Evolutionary conservation across 2,797 vertebrate species (phyloP).

Genomic region (Parambassis ranga): DNA sequence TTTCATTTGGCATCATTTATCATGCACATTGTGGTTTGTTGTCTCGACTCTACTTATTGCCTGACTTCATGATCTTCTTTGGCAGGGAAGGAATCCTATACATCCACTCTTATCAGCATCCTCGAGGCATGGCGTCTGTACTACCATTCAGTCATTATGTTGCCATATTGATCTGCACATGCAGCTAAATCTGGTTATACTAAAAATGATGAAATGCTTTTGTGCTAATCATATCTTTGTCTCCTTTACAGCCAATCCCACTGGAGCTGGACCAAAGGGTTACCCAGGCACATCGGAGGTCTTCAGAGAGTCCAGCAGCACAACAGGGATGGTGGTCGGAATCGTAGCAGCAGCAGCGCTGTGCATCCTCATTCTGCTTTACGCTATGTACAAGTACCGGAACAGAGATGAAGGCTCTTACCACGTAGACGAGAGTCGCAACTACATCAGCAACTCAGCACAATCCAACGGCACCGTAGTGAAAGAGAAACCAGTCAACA

Average conservation of each 20-base stretch:
- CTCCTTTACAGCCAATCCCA: constrained; percentile 88
- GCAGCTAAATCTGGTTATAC: constrained; percentile 1
- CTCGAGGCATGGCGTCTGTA: constrained; percentile 3
- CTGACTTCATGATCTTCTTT: constrained; percentile 1
- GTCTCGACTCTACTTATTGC: background rate
- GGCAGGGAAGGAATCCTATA: too few species aligned
- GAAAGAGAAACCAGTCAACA: constrained; percentile 94
- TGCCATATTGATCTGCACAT: constrained; percentile 29
- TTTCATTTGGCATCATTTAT: constrained; percentile 4
- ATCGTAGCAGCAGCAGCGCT: constrained; percentile 95
- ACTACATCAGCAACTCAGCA: constrained; percentile 99
- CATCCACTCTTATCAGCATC: constrained; percentile 3
- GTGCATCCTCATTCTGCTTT: constrained; percentile 98
- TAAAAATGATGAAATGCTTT: constrained; percentile 3
- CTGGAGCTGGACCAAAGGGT: constrained; percentile 85
- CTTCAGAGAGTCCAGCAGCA: constrained; percentile 95
- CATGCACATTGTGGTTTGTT: background rate
- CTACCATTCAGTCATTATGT: constrained; percentile 10
- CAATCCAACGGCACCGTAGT: constrained; percentile 97
- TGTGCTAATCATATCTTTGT: constrained; percentile 36
- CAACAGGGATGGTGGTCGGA: constrained; percentile 97
- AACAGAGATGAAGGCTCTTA: constrained; percentile 98
- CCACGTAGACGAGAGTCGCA: constrained; percentile 97
- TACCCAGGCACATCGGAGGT: constrained; percentile 89
- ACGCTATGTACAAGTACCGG: constrained; percentile 99